phyloP scores from a whole-genome alignment of 2,113 vertebrate species.

The Lepidothrix coronata region DNA sequence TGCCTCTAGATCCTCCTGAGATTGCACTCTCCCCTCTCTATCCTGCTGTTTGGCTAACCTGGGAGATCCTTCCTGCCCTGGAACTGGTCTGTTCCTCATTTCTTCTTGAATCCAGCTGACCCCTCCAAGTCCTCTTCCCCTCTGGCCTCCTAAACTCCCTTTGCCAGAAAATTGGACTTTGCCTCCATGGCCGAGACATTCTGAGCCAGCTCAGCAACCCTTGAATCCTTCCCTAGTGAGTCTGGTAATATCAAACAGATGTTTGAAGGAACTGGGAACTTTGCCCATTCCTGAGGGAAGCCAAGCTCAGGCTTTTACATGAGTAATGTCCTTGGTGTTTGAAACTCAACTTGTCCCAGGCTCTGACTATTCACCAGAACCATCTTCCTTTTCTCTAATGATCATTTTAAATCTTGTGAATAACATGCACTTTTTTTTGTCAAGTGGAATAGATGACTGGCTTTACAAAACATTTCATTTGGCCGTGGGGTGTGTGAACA shows the following conservation, averaged over 20 bases:
- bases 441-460: not conserved
- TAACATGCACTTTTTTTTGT: not conserved
- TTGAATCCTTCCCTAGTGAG: slow-evolving; percentile 26
- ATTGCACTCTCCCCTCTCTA: not conserved
- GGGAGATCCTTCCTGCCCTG: not conserved
- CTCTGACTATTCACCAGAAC: slow-evolving; percentile 2
- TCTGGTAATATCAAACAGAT: slow-evolving; percentile 57
- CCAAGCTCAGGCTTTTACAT: not conserved
- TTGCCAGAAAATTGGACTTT: not conserved
- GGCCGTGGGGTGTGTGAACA: fast-evolving
- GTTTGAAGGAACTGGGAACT: slow-evolving; percentile 48
- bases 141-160: not conserved
- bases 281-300: slow-evolving; percentile 41
- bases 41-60: not conserved
- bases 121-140: not conserved
- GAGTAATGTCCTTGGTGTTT: slow-evolving; percentile 49
- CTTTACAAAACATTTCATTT: not conserved
- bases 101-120: not conserved
- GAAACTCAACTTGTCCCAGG: slow-evolving; percentile 29
- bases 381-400: not conserved
- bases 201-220: slow-evolving; percentile 4
- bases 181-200: not conserved
- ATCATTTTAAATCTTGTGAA: not conserved
- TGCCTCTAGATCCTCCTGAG: not conserved
- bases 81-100: not conserved